These are phyloP conservation scores for Crypturellus tataupa DNA, from an alignment of 2,797 vertebrate species.

Conservation along the genomic window DNA sequence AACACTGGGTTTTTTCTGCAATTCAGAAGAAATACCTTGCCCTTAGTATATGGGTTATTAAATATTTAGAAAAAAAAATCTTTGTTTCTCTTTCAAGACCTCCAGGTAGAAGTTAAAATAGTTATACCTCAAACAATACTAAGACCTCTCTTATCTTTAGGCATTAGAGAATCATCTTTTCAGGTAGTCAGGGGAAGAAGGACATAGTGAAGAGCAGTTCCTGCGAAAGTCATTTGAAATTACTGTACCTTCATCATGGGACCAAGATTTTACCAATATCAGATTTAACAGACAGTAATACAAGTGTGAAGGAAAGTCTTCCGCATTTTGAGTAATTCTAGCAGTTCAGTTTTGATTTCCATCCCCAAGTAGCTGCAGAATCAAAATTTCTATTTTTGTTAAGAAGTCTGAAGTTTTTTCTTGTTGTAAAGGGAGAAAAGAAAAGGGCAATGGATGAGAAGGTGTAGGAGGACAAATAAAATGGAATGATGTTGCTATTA, in stretches of 20 bases:
- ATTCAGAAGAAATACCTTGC: neutral
- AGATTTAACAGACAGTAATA: neutral
- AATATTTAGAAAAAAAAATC: neutral
- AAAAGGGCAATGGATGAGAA: neutral
- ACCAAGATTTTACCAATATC: neutral
- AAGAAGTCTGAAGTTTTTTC: neutral
- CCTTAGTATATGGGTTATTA: neutral
- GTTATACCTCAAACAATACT: neutral
- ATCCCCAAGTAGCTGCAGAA: neutral
- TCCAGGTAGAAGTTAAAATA: neutral
- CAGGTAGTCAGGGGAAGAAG: neutral
- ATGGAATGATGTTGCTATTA: neutral
- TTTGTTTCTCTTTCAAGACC: neutral
- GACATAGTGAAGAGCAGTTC: neutral
- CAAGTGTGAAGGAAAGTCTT: neutral
- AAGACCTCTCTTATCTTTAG: neutral
- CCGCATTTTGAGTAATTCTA: neutral
- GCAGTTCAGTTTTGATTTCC: neutral
- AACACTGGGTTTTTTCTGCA: neutral
- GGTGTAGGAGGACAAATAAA: neutral
- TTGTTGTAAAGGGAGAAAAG: neutral
- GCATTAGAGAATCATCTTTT: neutral
- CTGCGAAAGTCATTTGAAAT: accelerated
- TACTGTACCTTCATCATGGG: neutral
- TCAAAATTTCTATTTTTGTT: neutral